These are phyloP conservation scores for Thryonomys swinderianus DNA, from an alignment of 2,113 vertebrate species.

Conservation along the genomic window DNA sequence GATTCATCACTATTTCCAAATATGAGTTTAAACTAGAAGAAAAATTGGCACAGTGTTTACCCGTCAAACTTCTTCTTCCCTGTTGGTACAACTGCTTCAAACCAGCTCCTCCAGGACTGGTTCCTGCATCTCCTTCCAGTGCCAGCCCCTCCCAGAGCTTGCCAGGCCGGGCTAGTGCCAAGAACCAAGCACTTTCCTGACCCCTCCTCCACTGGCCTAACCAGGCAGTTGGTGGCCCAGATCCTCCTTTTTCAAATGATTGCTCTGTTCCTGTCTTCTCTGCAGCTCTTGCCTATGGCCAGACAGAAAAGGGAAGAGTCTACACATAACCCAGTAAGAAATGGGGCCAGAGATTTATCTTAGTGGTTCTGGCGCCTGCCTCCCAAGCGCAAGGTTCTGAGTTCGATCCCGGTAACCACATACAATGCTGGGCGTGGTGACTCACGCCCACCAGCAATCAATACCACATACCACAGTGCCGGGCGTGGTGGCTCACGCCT, in stretches of 20 bases:
- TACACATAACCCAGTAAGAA: not conserved
- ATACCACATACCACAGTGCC: no score
- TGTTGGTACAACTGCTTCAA: not conserved
- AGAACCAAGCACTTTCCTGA: not conserved
- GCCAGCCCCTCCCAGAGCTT: not conserved
- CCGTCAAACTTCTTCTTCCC: not conserved
- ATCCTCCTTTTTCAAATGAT: not conserved
- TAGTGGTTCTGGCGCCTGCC: no score
- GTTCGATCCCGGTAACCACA: no score
- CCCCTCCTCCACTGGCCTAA: not conserved
- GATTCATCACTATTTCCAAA: not conserved
- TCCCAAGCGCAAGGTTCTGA: no score
- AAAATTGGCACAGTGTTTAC: no score
- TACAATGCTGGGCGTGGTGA: no score
- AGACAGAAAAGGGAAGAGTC: not conserved
- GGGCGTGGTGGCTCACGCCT: no score
- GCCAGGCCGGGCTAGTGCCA: not conserved
- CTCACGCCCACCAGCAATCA: no score
- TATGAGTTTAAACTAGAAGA: not conserved
- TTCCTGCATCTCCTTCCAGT: not conserved
- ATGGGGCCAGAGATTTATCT: no score
- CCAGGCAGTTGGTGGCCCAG: not conserved
- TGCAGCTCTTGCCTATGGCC: not conserved
- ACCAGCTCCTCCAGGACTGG: not conserved
- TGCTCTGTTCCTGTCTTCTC: not conserved